Evolutionary conservation across 2,888 invertebrate genomes (phyloP), one percentile per base, ranked within the genome.

Genomic region (Chaitophorus viminalis): DNA sequence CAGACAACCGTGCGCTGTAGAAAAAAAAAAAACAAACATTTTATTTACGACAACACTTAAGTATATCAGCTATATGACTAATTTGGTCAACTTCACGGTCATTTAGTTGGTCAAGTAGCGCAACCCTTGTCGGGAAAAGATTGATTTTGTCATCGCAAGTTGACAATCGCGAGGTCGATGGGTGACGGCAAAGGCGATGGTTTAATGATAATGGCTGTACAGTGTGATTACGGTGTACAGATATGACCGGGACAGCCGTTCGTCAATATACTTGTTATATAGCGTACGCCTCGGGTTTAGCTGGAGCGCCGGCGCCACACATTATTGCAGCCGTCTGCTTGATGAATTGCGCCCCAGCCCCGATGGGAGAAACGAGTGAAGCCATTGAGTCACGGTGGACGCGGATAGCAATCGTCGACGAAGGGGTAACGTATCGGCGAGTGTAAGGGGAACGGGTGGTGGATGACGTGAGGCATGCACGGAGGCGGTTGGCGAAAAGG

Each of bases 301-400:
- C n/a, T n/a, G 68, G 29, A n/a, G n/a, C n/a, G n/a, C n/a, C 29
- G 68, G 68, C 29, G 11, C 68, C 68, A 68, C 68, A n/a, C 78
- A 29, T n/a, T n/a, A n/a, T 33, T 18, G 29, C 39, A 65, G 36
- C 65, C 65, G 65, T 65, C 65, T 29, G 79, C 36, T 65, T 65
- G 79, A 65, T 79, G 79, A 79, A 79, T 79, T 68, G 79, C 65
- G 14, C 36, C 2, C 25, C 14, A 25, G 14, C 70, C 31, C 65
- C 9, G 65, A 6, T 3, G 65, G 9, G n/a, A 8, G 65, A 14
- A 46, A 46, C 14, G 14, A 14, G 46, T 14, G 46, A 46, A 14
- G 46, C 14, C 14, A 1, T 14, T 14, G 46, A 46, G 46, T 46
- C n/a, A n/a, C n/a, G 46, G 46, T 46, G 46, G 8, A 14, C 14